Evolutionary conservation across 92 coral and sea anemone species (phyloP).

Genomic region (Heliopora coerulea): DNA sequence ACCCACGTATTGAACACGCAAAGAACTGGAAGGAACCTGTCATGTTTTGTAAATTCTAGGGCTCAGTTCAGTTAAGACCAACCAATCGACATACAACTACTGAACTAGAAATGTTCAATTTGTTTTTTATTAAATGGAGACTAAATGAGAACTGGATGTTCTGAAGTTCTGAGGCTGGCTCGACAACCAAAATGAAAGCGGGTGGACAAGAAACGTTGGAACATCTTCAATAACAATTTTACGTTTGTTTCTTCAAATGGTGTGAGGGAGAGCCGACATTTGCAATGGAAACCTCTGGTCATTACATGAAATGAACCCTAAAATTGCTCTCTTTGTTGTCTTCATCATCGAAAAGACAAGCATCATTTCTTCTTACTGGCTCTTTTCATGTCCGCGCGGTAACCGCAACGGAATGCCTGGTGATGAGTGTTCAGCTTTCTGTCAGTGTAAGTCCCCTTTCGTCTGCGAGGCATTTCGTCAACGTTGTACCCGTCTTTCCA

Average conservation of each 20-base stretch:
- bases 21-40: neutral
- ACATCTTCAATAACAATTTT: no score
- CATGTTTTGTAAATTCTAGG: neutral
- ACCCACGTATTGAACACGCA: neutral
- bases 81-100: no score
- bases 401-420: slow-evolving; percentile 84
- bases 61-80: neutral
- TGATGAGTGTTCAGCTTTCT: slow-evolving; percentile 79
- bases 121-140: no score
- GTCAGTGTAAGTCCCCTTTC: slow-evolving; percentile 78
- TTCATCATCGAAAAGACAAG: neutral
- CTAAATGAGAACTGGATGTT: no score
- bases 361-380: slow-evolving; percentile 61
- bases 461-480: slow-evolving; percentile 92
- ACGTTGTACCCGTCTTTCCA: slow-evolving; percentile 72
- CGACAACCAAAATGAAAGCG: no score
- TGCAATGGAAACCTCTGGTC: neutral
- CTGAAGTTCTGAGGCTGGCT: no score
- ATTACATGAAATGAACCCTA: neutral
- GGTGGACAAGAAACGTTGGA: no score
- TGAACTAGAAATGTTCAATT: no score
- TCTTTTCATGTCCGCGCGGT: slow-evolving; percentile 89
- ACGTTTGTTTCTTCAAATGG: no score
- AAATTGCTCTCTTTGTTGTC: neutral
- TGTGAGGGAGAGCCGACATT: no score